Evolutionary conservation across 1,140 invertebrate genomes (phyloP), one percentile per base, ranked within the genome.

Genomic region (Drosophila rufa): DNA sequence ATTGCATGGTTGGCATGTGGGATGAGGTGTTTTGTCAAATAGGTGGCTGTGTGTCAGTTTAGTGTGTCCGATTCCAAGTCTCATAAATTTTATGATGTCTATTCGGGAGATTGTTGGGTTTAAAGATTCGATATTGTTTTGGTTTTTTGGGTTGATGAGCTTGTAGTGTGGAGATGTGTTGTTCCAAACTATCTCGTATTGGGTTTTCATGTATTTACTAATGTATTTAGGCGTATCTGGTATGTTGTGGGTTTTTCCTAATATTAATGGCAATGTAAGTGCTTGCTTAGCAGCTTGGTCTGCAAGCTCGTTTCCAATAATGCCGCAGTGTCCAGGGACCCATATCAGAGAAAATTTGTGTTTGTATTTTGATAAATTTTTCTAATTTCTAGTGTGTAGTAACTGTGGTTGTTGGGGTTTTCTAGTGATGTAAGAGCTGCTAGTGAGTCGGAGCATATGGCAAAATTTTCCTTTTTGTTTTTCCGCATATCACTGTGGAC

Each of bases 301-400:
- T 59, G 57, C 57, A 47, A 60, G 46, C 8, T 62, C 46, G 15
- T 57, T 57, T 15, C 55, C 55, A 15, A 25, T 61, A 15, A 38
- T 61, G 17, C 45, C 45, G 33, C 17, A 61, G 58, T 61, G 45
- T 2, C 58, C 45, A 48, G 45, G 45, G 27, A 48, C 46, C 59
- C 59, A 61, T 61, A 61, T 50, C 15, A 61, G 46, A 25, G 14
- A 25, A 30, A 61, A 40, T 50, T 50, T 50, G 8, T 57, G 3
- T 58, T 46, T 59, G 12, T 47, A 60, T 60, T 57, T 43, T 15
- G 22, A 43, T 6, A 60, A 15, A 33, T 60, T 60, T 47, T 38
- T 60, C 11, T 60, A 17, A 60, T 47, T 47, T 60, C 58, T 46
- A 60, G 25, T 60, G 5, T 60, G n/a, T 60, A 60, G n/a, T 60